A percentile compares a stretch with the other conserved stretches of the same genome.
phyloP scores from a whole-genome alignment of 1,140 invertebrate species.

The Eurosta solidaginis region DNA sequence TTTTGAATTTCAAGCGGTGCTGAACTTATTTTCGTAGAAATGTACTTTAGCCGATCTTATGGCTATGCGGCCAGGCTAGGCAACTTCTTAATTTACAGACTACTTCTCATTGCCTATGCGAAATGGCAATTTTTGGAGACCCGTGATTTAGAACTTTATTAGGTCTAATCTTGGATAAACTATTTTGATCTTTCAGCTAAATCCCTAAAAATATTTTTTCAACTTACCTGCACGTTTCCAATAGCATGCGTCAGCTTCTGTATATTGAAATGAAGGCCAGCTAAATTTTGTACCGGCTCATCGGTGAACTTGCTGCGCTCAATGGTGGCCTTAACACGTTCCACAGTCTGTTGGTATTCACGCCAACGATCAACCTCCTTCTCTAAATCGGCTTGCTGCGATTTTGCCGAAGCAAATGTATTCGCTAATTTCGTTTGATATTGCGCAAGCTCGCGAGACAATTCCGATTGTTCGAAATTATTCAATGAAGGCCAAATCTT shows the following conservation, averaged over 20 bases:
- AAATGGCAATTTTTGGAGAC: too few relatives aligned
- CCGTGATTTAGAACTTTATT: too few relatives aligned
- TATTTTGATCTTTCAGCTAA: not conserved
- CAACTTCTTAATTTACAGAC: too few relatives aligned
- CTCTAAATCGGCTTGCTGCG: conserved; percentile 73
- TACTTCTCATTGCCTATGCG: too few relatives aligned
- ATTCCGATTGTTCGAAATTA: conserved; percentile 77
- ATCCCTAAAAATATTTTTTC: not conserved
- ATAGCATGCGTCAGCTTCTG: conserved; percentile 78
- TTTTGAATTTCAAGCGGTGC: too few relatives aligned
- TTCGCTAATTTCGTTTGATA: conserved; percentile 80
- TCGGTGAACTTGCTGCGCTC: conserved; percentile 74
- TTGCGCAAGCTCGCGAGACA: conserved; percentile 77
- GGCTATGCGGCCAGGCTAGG: too few relatives aligned
- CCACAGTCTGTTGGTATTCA: conserved; percentile 74
- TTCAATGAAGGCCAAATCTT: conserved; percentile 85
- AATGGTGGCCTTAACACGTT: conserved; percentile 75
- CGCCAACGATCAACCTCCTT: conserved; percentile 79
- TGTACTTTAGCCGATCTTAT: too few relatives aligned
- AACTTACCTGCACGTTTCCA: conserved; percentile 77
- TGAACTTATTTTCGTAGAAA: too few relatives aligned
- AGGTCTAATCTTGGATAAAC: not conserved
- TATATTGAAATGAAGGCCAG: conserved; percentile 77
- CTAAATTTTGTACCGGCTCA: conserved; percentile 75
- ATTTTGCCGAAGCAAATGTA: conserved; percentile 79